Evolutionary conservation across 2,113 vertebrate genomes (phyloP), one percentile per base, ranked within the genome.

Genomic region (Nipponia nippon): DNA sequence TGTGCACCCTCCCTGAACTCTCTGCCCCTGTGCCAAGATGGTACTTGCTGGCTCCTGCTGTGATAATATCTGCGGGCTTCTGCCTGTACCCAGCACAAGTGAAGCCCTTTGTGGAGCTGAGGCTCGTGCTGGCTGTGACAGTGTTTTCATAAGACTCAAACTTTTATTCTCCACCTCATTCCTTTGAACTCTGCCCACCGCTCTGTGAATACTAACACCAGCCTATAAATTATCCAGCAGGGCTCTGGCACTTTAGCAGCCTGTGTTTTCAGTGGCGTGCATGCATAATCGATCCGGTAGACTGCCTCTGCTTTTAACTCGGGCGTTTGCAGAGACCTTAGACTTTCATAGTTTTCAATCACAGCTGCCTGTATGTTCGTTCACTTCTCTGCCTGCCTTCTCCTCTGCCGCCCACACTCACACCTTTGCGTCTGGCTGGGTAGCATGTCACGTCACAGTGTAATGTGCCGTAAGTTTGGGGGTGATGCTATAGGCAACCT

Each of bases 141-240:
- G 80, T 96, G 86, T 95, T 97, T 95, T 95, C 82, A 49, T 92
- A 69, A 91, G 82, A 95, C 65, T 97, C 83, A 90, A 97, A 97
- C 65, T 96, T 97, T 78, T 85, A 69, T 97, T 97, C 58, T 96
- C 81, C 46, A 94, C 93, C 77, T 94, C 47, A 1, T 97, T 98
- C 89, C 82, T 98, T 95, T 98, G 96, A 98, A 97, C 97, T 97
- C 89, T 97, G 96, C 75, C 96, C 90, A 90, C 38, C 3, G n/a
- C 70, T 96, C 92, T 93, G 83, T 97, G 97, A 97, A 96, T 98
- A 90, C 96, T 97, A 97, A 75, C 21, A 53, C 91, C 90, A 95
- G 96, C 78, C 94, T 90, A 98, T 98, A 97, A 98, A 97, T 98
- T 98, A 98, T 98, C 98, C 95, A 98, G 89, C 62, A 89, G 95